Conservation (phyloP, 1,140 invertebrate genomes). For the Drosophila nikananu region DNA sequence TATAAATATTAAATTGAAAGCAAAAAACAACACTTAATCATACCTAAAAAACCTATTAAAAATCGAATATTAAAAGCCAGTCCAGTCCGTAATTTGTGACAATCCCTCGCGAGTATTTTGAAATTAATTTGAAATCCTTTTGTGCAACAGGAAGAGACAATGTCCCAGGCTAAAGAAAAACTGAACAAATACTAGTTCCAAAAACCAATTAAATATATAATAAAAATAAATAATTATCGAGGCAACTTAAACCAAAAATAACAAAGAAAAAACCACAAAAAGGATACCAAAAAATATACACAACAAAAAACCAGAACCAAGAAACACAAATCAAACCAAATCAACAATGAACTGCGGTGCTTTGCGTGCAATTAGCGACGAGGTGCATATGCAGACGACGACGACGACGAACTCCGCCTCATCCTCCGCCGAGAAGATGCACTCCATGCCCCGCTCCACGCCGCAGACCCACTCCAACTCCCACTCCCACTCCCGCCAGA, state of each 20-base stretch:
- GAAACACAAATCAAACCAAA: conserved; percentile 22
- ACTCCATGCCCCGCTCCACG: conserved; percentile 66
- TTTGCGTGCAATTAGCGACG: conserved; percentile 74
- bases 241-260: conserved; percentile 60
- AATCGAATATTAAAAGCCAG: background rate
- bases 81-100: background rate
- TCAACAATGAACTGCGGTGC: conserved; percentile 80
- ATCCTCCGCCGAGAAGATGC: conserved; percentile 52
- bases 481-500: conserved; percentile 1
- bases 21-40: background rate
- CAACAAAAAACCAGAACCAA: conserved; percentile 11
- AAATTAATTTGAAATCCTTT: conserved; percentile 6
- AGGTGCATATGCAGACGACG: conserved; percentile 64
- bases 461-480: background rate
- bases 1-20: background rate
- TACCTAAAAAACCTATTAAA: background rate
- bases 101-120: conserved; percentile 5
- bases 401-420: background rate
- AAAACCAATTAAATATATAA: conserved; percentile 24
- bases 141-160: conserved; percentile 54
- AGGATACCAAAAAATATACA: conserved; percentile 24
- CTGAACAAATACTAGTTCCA: conserved; percentile 19
- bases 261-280: conserved; percentile 20
- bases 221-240: conserved; percentile 6
- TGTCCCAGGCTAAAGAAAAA: conserved; percentile 52